Base-by-base conservation (phyloP, 2,797 vertebrate species). In the Spinus olivaceus region DNA sequence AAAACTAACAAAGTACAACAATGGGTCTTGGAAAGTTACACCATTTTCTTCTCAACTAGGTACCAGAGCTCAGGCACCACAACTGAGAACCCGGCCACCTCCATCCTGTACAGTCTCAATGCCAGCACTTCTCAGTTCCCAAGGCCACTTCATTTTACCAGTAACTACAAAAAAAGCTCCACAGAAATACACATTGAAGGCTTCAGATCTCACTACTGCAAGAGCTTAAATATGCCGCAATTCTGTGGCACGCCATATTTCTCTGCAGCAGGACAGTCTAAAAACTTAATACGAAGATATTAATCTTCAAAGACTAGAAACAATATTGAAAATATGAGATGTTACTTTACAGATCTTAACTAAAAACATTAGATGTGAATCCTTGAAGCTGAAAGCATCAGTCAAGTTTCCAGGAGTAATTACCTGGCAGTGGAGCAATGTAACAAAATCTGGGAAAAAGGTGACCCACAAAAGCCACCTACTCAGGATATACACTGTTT, bases 71-170 rank as follows among this genome's bases (percentile, higher is more conserved):
- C 35, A 77, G 42, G 20, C 80, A 22, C 22, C 13, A 3, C 20
- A 32, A 15, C 0, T 0, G 7, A 69, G 42, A 70, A 44, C 8
- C 5, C 0, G 0, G 7, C 24, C 20, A 47, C 33, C 33, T 39
- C 56, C 61, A 44, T 7, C n/a, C 30, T 5, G 1, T 3, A 1
- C 0, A 61, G 37, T 5, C 33, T 46, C 8, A 8, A 19, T 4
- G 3, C 18, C 15, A 37, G 30, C 1, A 21, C 5, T 81, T 35
- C 42, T 46, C 32, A 7, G 12, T 5, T 65, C n/a, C 53, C 47
- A 61, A 18, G 21, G n/a, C 41, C 57, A 56, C 50, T 14, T 39
- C 18, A 41, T 67, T 67, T 44, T 12, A 56, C n/a, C 24, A 61
- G 15, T 27, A 66, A 71, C 18, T 18, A 57, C 22, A 82, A 39